phyloP scores from a whole-genome alignment of 2,888 invertebrate genomes.

The Elmis aenea region DNA sequence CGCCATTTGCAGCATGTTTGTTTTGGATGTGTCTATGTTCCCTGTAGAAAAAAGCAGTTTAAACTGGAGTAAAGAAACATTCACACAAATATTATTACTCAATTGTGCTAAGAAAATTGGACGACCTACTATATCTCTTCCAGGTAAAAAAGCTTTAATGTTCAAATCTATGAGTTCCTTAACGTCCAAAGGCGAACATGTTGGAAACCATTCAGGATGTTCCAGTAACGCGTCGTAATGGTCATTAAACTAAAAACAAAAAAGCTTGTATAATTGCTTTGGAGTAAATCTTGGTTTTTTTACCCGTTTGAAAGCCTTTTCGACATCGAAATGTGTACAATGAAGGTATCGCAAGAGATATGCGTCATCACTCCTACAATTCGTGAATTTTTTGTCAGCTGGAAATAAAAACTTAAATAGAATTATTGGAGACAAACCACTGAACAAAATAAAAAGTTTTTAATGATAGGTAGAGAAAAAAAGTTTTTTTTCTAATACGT shows the following conservation, averaged over 20 bases:
- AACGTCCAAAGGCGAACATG: conserved; percentile 28
- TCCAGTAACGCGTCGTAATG: conserved; percentile 37
- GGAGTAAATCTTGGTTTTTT: no score
- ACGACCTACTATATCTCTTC: conserved; percentile 39
- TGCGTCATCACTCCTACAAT: conserved; percentile 36
- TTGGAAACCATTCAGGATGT: conserved; percentile 40
- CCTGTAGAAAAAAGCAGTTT: conserved; percentile 20
- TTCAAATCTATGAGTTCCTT: conserved; percentile 35
- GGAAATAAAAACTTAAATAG: no score
- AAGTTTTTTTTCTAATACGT: conserved; percentile 1
- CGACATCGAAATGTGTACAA: conserved; percentile 36
- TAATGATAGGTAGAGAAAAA: conserved; percentile 43
- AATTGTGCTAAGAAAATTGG: conserved; percentile 41
- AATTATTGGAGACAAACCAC: no score
- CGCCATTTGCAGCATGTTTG: conserved; percentile 34
- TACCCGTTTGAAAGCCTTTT: conserved; percentile 39
- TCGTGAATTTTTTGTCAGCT: conserved; percentile 30
- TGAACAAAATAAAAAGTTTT: conserved; percentile 12
- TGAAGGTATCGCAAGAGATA: conserved; percentile 39
- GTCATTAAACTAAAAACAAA: conserved; percentile 34
- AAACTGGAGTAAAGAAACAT: not conserved
- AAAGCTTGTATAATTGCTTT: conserved; percentile 9
- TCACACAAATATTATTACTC: no score
- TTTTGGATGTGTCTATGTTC: conserved; percentile 30
- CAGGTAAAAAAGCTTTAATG: conserved; percentile 34